Base-by-base conservation (phyloP, 2,888 invertebrate genomes). In the Dascillus cervinus region DNA sequence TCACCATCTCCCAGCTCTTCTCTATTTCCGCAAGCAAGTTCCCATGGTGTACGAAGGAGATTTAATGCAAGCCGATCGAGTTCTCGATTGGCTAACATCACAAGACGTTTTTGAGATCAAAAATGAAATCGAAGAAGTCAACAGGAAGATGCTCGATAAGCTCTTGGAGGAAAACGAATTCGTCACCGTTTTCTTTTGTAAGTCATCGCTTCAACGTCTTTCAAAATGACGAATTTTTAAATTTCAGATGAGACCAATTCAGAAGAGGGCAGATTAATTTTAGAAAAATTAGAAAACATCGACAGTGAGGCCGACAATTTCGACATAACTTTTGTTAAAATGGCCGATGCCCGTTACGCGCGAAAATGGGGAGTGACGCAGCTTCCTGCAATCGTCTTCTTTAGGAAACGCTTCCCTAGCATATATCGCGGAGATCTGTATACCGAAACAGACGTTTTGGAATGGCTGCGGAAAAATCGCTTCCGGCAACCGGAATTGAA, bases 41-140 rank as follows among this genome's bases (percentile, higher is more conserved):
- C 90, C 91, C 0, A 79, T 90, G 63, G 70, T 88, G 3, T 92
- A 89, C 58, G 92, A 92, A 50, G 90, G 92, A 3, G 92, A 92
- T 58, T 66, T 92, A 19, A 81, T 79, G 41, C 90, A 92, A 62
- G 85, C 85, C 19, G 89, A 89, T 29, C 81, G 79, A 58, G 77
- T 92, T 11, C 68, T 92, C 3, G 77, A 82, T 41, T 92, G 92
- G 92, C 66, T 92, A 22, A 92, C 92, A 13, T 90, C 90, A 26
- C 91, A 92, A 57, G 92, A 92, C 59, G 88, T 91, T 30, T 91
- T 92, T 66, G 91, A 92, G 66, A 83, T 92, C 30, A 91, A 90
- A 70, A 92, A 91, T 58, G 92, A 92, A 74, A 95, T 95, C 55
- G 94, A 94, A 62, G 94, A 95, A 62, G 95, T 96, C 4, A 94